These are phyloP conservation scores for Dorcus hopei DNA, from an alignment of 2,888 invertebrate genomes.

Conservation along the genomic window DNA sequence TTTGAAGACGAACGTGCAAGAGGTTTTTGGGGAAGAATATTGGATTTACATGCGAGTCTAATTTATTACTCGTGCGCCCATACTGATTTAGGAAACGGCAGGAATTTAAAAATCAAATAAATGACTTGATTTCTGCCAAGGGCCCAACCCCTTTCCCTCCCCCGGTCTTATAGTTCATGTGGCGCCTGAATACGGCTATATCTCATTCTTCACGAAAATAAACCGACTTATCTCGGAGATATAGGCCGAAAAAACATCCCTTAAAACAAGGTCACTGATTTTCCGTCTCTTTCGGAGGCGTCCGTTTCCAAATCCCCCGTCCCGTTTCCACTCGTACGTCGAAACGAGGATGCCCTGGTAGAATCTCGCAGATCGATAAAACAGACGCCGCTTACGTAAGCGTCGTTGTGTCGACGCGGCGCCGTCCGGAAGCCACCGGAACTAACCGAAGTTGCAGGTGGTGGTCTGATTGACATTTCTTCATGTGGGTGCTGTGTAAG, in stretches of 20 bases:
- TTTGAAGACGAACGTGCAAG: too few relatives aligned
- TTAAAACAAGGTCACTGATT: constrained; percentile 40
- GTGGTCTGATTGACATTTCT: constrained; percentile 50
- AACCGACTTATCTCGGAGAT: constrained; percentile 45
- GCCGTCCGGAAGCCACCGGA: constrained; percentile 43
- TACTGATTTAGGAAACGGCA: constrained; percentile 15
- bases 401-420: constrained; percentile 43
- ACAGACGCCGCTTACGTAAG: constrained; percentile 50
- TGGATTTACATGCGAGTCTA: background rate
- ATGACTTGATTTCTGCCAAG: constrained; percentile 8
- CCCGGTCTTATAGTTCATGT: constrained; percentile 34
- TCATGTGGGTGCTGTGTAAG: constrained; percentile 42
- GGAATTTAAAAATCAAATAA: constrained; percentile 18
- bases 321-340: constrained; percentile 4
- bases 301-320: constrained; percentile 1
- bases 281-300: constrained; percentile 27
- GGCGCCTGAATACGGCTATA: constrained; percentile 42
- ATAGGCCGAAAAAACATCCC: constrained; percentile 46
- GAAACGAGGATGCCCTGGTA: constrained; percentile 8
- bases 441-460: constrained; percentile 47
- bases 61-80: constrained; percentile 14
- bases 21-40: background rate
- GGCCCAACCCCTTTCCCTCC: background rate
- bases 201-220: constrained; percentile 46
- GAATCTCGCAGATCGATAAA: constrained; percentile 44